These are phyloP conservation scores for Chamaetylas fuelleborni DNA, from an alignment of 2,113 vertebrate species.

Conservation along the genomic window DNA sequence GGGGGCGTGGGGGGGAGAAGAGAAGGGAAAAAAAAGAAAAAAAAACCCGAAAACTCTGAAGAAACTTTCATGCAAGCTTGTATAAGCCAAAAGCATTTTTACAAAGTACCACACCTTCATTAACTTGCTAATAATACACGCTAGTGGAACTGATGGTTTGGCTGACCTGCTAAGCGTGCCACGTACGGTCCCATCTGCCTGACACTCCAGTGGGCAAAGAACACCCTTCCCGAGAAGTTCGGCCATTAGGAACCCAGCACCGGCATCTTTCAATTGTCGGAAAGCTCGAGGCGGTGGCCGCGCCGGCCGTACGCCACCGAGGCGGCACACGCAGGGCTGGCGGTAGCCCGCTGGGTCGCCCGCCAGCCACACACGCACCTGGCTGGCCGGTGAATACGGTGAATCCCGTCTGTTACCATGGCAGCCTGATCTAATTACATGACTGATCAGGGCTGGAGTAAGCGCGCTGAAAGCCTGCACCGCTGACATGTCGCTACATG, in stretches of 20 bases:
- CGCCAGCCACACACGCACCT: constrained; percentile 70
- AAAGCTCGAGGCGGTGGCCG: background rate
- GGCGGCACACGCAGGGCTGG: background rate
- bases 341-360: constrained; percentile 44
- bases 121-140: constrained; percentile 53
- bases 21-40: background rate
- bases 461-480: constrained; percentile 70
- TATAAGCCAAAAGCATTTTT: constrained; percentile 25
- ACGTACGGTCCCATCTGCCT: background rate
- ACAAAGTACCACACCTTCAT: constrained; percentile 41
- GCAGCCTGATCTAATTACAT: constrained; percentile 83
- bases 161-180: constrained; percentile 30
- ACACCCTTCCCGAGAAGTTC: constrained; percentile 16
- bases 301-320: background rate
- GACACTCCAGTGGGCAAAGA: background rate
- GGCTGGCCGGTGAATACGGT: constrained; percentile 69
- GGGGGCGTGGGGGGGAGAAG: rapidly evolving
- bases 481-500: constrained; percentile 71
- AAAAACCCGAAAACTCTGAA: background rate
- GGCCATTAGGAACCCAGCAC: background rate
- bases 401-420: constrained; percentile 83
- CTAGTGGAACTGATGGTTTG: constrained; percentile 3
- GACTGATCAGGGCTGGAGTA: constrained; percentile 76
- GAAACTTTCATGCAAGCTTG: constrained; percentile 41
- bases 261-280: background rate